phyloP scores from a whole-genome alignment of 1,140 invertebrate species.

The Heliconius melpomene region DNA sequence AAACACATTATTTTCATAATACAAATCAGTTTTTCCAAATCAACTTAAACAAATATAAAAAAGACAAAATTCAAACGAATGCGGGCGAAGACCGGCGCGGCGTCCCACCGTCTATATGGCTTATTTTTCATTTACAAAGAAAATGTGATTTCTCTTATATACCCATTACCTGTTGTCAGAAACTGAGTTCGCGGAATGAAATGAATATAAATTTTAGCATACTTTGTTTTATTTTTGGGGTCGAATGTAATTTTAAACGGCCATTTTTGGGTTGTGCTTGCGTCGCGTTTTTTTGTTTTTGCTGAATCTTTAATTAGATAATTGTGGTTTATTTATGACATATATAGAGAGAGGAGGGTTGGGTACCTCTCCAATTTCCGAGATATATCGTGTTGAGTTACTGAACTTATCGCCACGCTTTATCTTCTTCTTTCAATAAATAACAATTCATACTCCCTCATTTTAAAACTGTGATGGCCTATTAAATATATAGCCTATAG shows the following conservation, averaged over 20 bases:
- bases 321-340: too few species aligned
- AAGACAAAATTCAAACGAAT: conserved; percentile 8
- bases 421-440: too few species aligned
- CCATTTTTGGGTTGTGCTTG: not conserved
- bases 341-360: too few species aligned
- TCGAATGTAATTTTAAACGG: not conserved
- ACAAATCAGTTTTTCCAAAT: not conserved
- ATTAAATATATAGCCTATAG: too few species aligned
- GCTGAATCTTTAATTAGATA: not conserved
- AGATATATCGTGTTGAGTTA: too few species aligned
- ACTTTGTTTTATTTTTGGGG: conserved; percentile 12
- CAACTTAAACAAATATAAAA: not conserved
- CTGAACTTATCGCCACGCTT: too few species aligned
- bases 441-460: too few species aligned
- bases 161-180: not conserved
- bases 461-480: too few species aligned
- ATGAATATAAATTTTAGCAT: conserved; percentile 8
- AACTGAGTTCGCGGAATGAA: not conserved
- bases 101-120: not conserved
- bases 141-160: conserved; percentile 19
- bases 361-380: too few species aligned
- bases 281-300: not conserved
- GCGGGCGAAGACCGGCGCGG: not conserved
- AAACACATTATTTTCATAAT: not conserved
- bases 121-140: conserved; percentile 17